Conservation (phyloP, 2,797 vertebrate species). For the Scyliorhinus canicula region DNA sequence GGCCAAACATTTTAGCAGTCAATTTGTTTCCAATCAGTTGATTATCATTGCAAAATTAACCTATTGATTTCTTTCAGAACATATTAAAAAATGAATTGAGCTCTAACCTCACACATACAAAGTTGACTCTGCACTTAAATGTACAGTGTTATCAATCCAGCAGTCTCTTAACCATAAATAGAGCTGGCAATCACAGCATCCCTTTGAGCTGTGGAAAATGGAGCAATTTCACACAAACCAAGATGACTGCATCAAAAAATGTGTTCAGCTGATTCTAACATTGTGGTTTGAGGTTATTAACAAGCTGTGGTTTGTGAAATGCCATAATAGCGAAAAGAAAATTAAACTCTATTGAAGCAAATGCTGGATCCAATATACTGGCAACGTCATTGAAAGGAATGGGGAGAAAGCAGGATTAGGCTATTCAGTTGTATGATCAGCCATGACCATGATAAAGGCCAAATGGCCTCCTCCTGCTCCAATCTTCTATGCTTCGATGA, state of each 20-base stretch:
- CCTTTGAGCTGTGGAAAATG: neutral
- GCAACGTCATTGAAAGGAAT: neutral
- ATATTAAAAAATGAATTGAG: neutral
- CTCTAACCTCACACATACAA: neutral
- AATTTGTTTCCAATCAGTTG: neutral
- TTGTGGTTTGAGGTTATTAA: neutral
- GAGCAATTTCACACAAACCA: neutral
- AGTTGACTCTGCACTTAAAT: neutral
- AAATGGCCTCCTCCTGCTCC: no score
- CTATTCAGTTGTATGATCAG: no score
- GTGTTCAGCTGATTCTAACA: neutral
- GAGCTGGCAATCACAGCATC: neutral
- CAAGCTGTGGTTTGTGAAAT: neutral
- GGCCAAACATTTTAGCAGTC: neutral
- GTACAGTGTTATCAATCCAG: neutral
- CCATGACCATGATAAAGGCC: no score
- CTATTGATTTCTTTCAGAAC: slow-evolving; percentile 14
- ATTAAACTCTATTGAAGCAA: neutral
- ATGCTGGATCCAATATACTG: neutral
- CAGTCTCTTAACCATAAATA: neutral
- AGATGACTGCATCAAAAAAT: neutral
- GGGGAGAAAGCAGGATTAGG: no score
- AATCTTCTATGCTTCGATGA: no score
- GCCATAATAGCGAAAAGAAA: neutral
- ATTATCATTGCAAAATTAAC: slow-evolving; percentile 27